phyloP scores from a whole-genome alignment of 2,113 vertebrate species.

The Chitala chitala region DNA sequence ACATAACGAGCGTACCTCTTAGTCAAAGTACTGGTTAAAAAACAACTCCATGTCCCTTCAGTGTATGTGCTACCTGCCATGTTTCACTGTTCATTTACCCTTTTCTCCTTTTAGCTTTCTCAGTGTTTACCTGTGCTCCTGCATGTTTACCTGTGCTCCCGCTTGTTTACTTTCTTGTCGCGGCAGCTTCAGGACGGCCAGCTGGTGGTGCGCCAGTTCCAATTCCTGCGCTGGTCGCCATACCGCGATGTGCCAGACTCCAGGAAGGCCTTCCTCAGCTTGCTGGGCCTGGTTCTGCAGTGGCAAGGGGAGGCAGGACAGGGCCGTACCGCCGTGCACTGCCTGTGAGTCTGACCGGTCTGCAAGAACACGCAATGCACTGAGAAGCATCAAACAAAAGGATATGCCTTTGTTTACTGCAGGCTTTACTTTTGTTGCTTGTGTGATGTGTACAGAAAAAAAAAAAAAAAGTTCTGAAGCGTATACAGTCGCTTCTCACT shows the following conservation, averaged over 20 bases:
- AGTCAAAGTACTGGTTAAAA: no score
- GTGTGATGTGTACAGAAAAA: neutral
- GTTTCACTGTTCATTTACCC: neutral
- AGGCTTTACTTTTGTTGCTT: no score
- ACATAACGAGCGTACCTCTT: no score
- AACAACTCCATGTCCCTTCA: no score
- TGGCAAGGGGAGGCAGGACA: conserved; percentile 91
- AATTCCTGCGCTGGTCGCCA: conserved; percentile 92
- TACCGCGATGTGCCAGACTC: conserved; percentile 89
- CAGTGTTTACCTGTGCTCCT: neutral
- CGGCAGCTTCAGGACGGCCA: conserved; percentile 85
- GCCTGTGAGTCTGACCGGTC: conserved; percentile 76
- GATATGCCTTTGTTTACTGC: no score
- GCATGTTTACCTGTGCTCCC: neutral
- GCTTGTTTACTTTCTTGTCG: neutral
- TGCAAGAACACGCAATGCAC: no score
- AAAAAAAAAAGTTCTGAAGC: no score
- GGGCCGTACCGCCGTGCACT: conserved; percentile 84
- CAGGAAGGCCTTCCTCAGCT: conserved; percentile 87
- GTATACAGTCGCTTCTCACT: no score
- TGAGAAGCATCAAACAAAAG: neutral
- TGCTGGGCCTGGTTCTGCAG: conserved; percentile 83
- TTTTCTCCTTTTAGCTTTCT: neutral
- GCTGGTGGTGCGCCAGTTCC: conserved; percentile 89
- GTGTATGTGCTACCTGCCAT: no score